These are phyloP conservation scores for Lochmaea capreae DNA, from an alignment of 2,888 invertebrate species.

Conservation along the genomic window DNA sequence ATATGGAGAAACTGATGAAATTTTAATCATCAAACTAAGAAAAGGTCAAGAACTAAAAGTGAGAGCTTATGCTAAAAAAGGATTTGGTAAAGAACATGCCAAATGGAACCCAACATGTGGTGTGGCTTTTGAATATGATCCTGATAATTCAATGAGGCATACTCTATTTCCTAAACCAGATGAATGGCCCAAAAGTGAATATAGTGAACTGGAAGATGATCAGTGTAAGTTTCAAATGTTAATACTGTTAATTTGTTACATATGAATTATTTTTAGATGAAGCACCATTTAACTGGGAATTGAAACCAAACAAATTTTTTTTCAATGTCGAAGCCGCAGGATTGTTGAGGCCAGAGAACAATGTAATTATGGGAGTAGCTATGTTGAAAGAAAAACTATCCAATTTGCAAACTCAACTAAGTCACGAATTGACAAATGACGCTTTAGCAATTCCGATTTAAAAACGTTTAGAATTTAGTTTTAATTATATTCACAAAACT, in stretches of 20 bases:
- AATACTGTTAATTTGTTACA: neutral
- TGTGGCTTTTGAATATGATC: conserved; percentile 99
- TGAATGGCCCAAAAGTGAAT: conserved; percentile 99
- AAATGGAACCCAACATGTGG: conserved; percentile 99
- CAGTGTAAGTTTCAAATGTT: conserved; percentile 71
- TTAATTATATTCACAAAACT: neutral
- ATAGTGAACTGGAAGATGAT: conserved; percentile 91
- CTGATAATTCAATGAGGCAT: conserved; percentile 96
- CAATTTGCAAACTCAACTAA: conserved; percentile 93
- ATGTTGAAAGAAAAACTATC: conserved; percentile 95
- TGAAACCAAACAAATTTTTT: conserved; percentile 96
- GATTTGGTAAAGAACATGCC: conserved; percentile 98
- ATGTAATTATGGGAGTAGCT: conserved; percentile 94
- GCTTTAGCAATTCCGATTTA: conserved; percentile 75
- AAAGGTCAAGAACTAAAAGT: conserved; percentile 92
- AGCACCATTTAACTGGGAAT: conserved; percentile 93
- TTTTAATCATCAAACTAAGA: conserved; percentile 77
- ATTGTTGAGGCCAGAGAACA: conserved; percentile 94
- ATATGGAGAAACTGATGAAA: conserved; percentile 94
- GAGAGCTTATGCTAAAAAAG: conserved; percentile 95
- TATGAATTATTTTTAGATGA: conserved; percentile 71
- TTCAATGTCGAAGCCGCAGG: conserved; percentile 97
- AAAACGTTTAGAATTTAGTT: neutral
- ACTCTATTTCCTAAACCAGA: conserved; percentile 96
- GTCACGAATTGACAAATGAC: conserved; percentile 88